A percentile compares a stretch with the other conserved stretches of the same genome.
phyloP scores from a whole-genome alignment of 2,888 invertebrate genomes.

The Ochropleura plecta region DNA sequence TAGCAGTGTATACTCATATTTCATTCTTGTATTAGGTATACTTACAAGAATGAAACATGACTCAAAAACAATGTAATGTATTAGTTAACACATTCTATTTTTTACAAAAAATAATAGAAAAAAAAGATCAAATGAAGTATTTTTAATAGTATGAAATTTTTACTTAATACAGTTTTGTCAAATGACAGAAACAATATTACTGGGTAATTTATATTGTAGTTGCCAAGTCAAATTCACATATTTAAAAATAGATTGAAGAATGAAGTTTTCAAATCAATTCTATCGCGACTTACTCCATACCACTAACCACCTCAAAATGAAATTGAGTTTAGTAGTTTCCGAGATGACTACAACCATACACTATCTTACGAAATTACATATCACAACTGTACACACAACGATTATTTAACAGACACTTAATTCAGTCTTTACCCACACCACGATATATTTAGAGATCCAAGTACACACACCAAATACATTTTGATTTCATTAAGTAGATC shows the following conservation, averaged over 20 bases:
- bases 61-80: not conserved
- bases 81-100: not conserved
- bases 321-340: slow-evolving; percentile 5
- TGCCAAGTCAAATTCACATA: not conserved
- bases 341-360: slow-evolving; percentile 24
- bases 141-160: not conserved
- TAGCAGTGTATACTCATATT: no score
- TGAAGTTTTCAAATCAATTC: not conserved
- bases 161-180: not conserved
- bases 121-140: no score
- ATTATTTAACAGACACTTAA: slow-evolving; percentile 34
- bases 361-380: slow-evolving; percentile 32
- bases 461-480: not conserved
- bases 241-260: not conserved
- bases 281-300: not conserved
- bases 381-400: slow-evolving; percentile 26
- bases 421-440: slow-evolving; percentile 77
- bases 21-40: no score
- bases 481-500: not conserved
- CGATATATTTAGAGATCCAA: slow-evolving; percentile 66
- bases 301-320: slow-evolving; percentile 10
- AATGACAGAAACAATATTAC: not conserved
- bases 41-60: not conserved
- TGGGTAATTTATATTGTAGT: not conserved
- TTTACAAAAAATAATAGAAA: not conserved